Conservation (phyloP, 92 coral and sea anemone species). For the Actinernus sp. region DNA sequence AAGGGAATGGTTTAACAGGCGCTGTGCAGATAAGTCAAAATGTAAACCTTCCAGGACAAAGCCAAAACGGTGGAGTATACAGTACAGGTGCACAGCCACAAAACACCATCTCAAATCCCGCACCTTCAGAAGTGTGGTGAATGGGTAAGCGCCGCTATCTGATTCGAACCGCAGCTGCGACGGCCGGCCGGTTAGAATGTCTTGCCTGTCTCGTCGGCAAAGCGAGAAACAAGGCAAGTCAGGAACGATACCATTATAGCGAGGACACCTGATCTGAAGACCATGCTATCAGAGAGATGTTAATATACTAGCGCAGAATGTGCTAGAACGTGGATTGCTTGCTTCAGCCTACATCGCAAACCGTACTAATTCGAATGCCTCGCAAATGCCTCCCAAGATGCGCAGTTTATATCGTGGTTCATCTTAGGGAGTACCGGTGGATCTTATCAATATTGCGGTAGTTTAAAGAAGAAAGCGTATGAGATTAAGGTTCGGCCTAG, state of each 20-base stretch:
- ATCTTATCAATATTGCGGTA: conserved; percentile 17
- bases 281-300: too few relatives aligned
- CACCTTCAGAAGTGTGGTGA: conserved; percentile 89
- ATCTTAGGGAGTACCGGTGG: conserved; percentile 18
- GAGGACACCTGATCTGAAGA: too few relatives aligned
- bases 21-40: neutral
- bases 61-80: conserved; percentile 19
- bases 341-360: too few relatives aligned
- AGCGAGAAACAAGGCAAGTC: neutral
- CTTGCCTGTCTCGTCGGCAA: neutral
- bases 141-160: conserved; percentile 6
- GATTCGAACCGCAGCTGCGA: conserved; percentile 9
- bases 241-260: too few relatives aligned
- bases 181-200: neutral
- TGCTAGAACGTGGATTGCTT: too few relatives aligned
- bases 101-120: conserved; percentile 40
- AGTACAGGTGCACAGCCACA: conserved; percentile 48
- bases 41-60: conserved; percentile 20
- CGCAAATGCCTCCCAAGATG: too few relatives aligned
- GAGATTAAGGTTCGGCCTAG: conserved; percentile 9
- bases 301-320: too few relatives aligned
- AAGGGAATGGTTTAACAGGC: conserved; percentile 9
- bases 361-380: too few relatives aligned
- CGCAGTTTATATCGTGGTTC: too few relatives aligned
- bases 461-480: conserved; percentile 6